Percentiles rank a stretch among this genome's conserved stretches.
These are phyloP conservation scores for Sialis lutaria DNA, from an alignment of 2,888 invertebrate genomes.

Conservation along the genomic window DNA sequence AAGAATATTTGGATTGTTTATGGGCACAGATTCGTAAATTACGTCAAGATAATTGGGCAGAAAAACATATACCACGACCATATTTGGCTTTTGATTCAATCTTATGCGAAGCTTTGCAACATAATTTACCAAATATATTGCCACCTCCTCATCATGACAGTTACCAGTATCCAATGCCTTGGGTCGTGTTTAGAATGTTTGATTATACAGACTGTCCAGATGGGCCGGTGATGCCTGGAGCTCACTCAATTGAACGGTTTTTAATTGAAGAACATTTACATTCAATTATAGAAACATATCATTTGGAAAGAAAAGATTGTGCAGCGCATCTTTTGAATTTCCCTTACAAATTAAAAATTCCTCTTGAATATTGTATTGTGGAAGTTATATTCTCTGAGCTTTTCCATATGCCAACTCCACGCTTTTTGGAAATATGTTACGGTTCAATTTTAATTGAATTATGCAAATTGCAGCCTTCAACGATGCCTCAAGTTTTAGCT, in stretches of 20 bases:
- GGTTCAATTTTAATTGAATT: slow-evolving; percentile 92
- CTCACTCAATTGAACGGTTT: slow-evolving; percentile 93
- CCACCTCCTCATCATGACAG: slow-evolving; percentile 88
- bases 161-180: slow-evolving; percentile 84
- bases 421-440: slow-evolving; percentile 81
- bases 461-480: slow-evolving; percentile 89
- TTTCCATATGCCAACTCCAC: slow-evolving; percentile 79
- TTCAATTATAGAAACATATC: slow-evolving; percentile 79
- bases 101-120: slow-evolving; percentile 89
- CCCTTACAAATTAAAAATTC: slow-evolving; percentile 84
- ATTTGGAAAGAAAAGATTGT: slow-evolving; percentile 85
- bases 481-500: slow-evolving; percentile 93
- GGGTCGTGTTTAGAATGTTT: slow-evolving; percentile 91
- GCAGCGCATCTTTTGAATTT: slow-evolving; percentile 83
- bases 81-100: slow-evolving; percentile 92
- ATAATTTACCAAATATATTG: slow-evolving; percentile 78
- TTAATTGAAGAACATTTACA: slow-evolving; percentile 94
- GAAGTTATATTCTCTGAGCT: slow-evolving; percentile 92
- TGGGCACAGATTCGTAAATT: slow-evolving; percentile 91
- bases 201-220: slow-evolving; percentile 98
- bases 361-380: slow-evolving; percentile 93
- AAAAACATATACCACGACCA: slow-evolving; percentile 88
- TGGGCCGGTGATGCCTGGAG: slow-evolving; percentile 78
- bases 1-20: slow-evolving; percentile 89
- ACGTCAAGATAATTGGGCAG: slow-evolving; percentile 88